Conservation (phyloP, 2,797 vertebrate species). For the Microcaecilia unicolor region DNA sequence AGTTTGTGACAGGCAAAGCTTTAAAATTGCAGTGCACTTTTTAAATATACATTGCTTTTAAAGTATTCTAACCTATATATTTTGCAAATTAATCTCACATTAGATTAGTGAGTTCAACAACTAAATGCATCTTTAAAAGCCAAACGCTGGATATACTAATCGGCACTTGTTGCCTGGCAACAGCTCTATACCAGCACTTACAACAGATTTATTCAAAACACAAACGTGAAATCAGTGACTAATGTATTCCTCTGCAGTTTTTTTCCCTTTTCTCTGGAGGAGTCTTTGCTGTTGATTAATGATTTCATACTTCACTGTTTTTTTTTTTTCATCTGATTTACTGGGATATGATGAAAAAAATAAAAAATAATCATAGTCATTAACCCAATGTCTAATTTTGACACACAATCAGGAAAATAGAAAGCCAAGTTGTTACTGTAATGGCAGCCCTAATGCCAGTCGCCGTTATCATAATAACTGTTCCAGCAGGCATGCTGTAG, state of each 20-base stretch:
- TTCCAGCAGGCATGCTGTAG: neutral
- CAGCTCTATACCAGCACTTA: slow-evolving; percentile 20
- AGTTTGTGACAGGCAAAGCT: slow-evolving; percentile 11
- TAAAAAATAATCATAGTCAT: neutral
- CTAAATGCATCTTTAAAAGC: slow-evolving; percentile 31
- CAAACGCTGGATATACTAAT: slow-evolving; percentile 19
- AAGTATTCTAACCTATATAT: slow-evolving; percentile 30
- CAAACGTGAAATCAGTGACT: slow-evolving; percentile 4
- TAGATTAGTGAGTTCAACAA: slow-evolving; percentile 25
- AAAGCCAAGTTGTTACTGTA: rapidly evolving
- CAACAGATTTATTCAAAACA: slow-evolving; percentile 20
- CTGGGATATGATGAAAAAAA: neutral
- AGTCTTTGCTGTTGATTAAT: neutral
- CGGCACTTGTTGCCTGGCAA: slow-evolving; percentile 51
- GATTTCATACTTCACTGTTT: neutral
- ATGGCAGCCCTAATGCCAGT: rapidly evolving
- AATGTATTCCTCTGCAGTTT: neutral
- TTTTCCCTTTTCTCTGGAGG: neutral
- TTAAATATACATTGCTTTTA: slow-evolving; percentile 37
- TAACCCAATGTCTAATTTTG: neutral
- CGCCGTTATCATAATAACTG: rapidly evolving
- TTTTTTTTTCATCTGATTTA: neutral
- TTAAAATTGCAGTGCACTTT: slow-evolving; percentile 18
- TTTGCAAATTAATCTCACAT: slow-evolving; percentile 34
- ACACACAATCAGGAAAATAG: neutral